Conservation (phyloP, 2,113 vertebrate species). For the Labeo catla region DNA sequence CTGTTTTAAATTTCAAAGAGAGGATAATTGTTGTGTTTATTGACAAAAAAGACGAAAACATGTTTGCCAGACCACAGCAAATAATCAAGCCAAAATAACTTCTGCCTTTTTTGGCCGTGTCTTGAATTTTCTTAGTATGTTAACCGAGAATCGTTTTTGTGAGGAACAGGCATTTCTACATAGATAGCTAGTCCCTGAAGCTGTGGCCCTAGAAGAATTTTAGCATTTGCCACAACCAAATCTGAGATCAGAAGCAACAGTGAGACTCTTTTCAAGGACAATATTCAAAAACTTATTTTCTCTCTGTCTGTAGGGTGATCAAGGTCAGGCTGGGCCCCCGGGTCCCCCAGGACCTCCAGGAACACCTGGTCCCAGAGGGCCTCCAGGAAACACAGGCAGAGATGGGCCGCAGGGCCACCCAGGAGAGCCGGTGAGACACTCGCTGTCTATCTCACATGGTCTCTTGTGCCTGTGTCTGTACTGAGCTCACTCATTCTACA, state of each 20-base stretch:
- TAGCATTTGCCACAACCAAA: neutral
- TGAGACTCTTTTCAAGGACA: neutral
- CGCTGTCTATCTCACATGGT: neutral
- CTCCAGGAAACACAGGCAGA: constrained; percentile 83
- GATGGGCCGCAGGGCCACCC: constrained; percentile 80
- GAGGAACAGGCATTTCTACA: neutral
- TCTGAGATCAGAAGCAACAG: constrained; percentile 2
- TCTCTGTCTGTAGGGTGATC: constrained; percentile 74
- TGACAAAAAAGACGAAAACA: constrained; percentile 26
- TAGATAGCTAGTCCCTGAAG: neutral
- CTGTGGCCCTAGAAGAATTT: neutral
- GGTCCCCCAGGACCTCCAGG: constrained; percentile 82
- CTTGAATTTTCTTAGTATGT: constrained; percentile 25
- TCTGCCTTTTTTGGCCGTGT: constrained; percentile 23
- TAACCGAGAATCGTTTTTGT: constrained; percentile 30
- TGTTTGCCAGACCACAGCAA: constrained; percentile 33
- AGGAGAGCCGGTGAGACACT: constrained; percentile 78
- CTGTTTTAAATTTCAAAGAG: constrained; percentile 49
- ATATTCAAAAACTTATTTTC: neutral
- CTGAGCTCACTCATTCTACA: constrained; percentile 37
- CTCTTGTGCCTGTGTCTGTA: constrained; percentile 8
- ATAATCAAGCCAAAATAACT: constrained; percentile 39
- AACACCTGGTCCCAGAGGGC: constrained; percentile 80
- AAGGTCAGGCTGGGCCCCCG: constrained; percentile 79
- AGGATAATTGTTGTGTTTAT: constrained; percentile 53